phyloP scores from a whole-genome alignment of 2,113 vertebrate genomes.

The Corythaeola cristata region DNA sequence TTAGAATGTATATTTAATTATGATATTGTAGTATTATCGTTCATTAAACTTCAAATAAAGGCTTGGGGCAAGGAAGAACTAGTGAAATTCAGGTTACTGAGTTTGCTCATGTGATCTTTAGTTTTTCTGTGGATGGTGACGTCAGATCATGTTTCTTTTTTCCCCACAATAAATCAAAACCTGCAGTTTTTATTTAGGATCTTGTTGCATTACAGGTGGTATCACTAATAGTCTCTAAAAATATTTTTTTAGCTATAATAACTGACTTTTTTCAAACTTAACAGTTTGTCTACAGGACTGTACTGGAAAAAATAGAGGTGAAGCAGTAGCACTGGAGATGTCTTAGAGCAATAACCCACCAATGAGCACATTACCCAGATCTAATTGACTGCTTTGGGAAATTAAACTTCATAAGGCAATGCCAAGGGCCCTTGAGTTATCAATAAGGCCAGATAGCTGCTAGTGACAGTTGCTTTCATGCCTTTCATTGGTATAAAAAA shows the following conservation, averaged over 20 bases:
- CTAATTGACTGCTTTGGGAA: constrained; percentile 71
- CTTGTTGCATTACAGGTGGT: not conserved
- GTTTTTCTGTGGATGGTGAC: not conserved
- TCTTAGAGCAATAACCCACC: constrained; percentile 44
- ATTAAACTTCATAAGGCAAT: constrained; percentile 61
- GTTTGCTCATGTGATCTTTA: not conserved
- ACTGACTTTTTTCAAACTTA: not conserved
- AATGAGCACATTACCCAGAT: not conserved
- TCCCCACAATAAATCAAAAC: not conserved
- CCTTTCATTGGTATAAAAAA: constrained; percentile 28
- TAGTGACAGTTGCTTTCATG: constrained; percentile 49
- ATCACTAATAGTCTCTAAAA: not conserved
- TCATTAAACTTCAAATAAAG: not conserved
- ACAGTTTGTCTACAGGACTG: not conserved
- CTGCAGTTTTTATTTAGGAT: not conserved
- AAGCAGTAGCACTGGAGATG: constrained; percentile 4
- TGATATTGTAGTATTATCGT: not conserved
- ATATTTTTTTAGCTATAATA: not conserved
- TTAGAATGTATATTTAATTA: not conserved
- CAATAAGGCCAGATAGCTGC: constrained; percentile 50
- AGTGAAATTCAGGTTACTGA: not conserved
- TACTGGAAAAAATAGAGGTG: not conserved
- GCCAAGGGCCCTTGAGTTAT: constrained; percentile 47
- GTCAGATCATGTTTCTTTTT: not conserved
- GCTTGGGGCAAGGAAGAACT: not conserved